phyloP scores from a whole-genome alignment of 2,888 invertebrate genomes.

The Adelognathus sp. region DNA sequence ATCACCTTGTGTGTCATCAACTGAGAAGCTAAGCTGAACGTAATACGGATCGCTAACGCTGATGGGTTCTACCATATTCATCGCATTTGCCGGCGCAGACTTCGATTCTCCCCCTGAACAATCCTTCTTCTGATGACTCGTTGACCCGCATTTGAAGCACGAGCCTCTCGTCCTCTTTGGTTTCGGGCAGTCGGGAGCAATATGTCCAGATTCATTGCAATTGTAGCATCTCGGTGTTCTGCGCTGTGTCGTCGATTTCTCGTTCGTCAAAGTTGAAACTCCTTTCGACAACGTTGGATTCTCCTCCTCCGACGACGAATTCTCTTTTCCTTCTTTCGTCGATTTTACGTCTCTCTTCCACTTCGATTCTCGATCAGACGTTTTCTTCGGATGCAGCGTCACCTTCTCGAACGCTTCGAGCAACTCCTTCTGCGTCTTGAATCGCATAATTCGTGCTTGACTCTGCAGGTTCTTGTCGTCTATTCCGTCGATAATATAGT shows the following conservation, averaged over 20 bases:
- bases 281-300: not conserved
- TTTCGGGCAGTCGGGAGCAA: conserved; percentile 17
- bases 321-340: not conserved
- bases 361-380: conserved; percentile 2
- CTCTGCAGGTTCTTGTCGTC: not conserved
- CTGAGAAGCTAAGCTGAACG: conserved; percentile 39
- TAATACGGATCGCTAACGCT: conserved; percentile 29
- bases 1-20: conserved; percentile 7
- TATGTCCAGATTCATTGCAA: conserved; percentile 11
- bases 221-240: conserved; percentile 20
- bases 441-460: conserved; percentile 28
- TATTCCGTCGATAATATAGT: conserved; percentile 40
- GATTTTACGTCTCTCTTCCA: conserved; percentile 21
- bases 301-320: not conserved
- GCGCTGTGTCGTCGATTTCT: not conserved
- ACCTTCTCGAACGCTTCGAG: conserved; percentile 25
- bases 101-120: conserved; percentile 29
- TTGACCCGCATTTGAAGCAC: conserved; percentile 20
- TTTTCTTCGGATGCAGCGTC: not conserved
- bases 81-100: conserved; percentile 11
- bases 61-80: conserved; percentile 36
- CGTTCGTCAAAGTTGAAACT: conserved; percentile 8
- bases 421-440: not conserved
- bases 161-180: conserved; percentile 21
- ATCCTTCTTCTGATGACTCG: conserved; percentile 28